Percentiles rank a stretch among this genome's conserved stretches.
Evolutionary conservation across 2,113 vertebrate species (phyloP).

Genomic region (Irena cyanogastra): DNA sequence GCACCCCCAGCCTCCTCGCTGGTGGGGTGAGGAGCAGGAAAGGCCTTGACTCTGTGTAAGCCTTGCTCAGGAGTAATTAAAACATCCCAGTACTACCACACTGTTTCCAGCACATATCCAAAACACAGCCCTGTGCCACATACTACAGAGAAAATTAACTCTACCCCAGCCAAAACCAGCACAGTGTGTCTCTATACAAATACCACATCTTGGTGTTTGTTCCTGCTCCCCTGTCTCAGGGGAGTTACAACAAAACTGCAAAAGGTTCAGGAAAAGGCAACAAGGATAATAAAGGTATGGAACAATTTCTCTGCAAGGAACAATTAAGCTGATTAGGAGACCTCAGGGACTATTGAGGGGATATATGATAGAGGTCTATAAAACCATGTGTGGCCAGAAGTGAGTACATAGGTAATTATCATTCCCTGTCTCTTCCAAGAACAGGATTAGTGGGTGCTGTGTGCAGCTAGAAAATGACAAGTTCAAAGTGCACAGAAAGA

Average conservation of each 20-base stretch:
- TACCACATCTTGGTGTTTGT: background rate
- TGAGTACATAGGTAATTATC: background rate
- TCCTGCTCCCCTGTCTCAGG: background rate
- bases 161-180: background rate
- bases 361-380: background rate
- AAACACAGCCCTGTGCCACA: background rate
- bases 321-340: background rate
- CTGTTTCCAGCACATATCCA: background rate
- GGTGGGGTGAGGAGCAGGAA: background rate
- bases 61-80: background rate
- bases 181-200: background rate
- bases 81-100: background rate
- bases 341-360: background rate
- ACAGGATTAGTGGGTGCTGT: background rate
- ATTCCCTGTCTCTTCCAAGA: background rate
- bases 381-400: background rate
- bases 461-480: background rate
- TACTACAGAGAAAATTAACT: background rate
- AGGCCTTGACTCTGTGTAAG: background rate
- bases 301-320: background rate
- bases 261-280: background rate
- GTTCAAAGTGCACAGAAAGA: background rate
- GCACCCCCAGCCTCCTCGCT: rapidly evolving
- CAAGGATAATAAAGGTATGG: background rate
- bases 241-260: background rate